Base-by-base conservation (phyloP, 2,888 invertebrate genomes). In the Enoplolaimus lenunculus region DNA sequence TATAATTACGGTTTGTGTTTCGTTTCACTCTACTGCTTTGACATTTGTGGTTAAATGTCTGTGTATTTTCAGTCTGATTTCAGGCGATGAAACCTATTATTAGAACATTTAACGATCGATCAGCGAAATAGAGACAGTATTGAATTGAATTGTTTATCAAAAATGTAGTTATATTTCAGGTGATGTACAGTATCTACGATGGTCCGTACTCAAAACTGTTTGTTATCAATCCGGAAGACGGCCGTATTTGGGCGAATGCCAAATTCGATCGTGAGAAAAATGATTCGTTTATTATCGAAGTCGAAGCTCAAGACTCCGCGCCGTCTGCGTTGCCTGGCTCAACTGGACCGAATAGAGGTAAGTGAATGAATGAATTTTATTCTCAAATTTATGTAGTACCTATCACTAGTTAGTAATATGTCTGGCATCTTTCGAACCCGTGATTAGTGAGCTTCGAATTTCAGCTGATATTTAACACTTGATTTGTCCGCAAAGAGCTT, bases 281-380 rank as follows among this genome's bases (percentile, higher is more conserved):
- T 85, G 93, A 94, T 82, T 93, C 94, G 72, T 97, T 95, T 84
- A 95, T 95, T 57, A 84, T 98, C 80, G 93, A 94, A 81, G 94
- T 98, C 77, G 92, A 93, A 82, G 97, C 95, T 0, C 86, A 93
- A 72, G 98, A 98, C 81, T 93, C 94, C 69, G 91, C 91, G 71
- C 90, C 92, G n/a, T 95, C 95, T 21, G 93, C 92, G 70, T 79
- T 73, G n/a, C 79, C 78, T 0, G 78, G 78, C 60, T 74, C 75
- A 0, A 72, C 73, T 7, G 78, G 77, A 57, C 77, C 78, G 0
- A 79, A 79, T 71, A 76, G 75, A 69, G 78, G 77, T 78, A 33
- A 34, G 30, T n/a, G 28, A 28, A 62, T 71, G 29, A 26, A 69
- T 26, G 28, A 21, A 67, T 7, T 13, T 3, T 69, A 70, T 7